A percentile compares a stretch with the other conserved stretches of the same genome.
Evolutionary conservation across 2,113 vertebrate genomes (phyloP).

Genomic region (Propithecus coquereli): DNA sequence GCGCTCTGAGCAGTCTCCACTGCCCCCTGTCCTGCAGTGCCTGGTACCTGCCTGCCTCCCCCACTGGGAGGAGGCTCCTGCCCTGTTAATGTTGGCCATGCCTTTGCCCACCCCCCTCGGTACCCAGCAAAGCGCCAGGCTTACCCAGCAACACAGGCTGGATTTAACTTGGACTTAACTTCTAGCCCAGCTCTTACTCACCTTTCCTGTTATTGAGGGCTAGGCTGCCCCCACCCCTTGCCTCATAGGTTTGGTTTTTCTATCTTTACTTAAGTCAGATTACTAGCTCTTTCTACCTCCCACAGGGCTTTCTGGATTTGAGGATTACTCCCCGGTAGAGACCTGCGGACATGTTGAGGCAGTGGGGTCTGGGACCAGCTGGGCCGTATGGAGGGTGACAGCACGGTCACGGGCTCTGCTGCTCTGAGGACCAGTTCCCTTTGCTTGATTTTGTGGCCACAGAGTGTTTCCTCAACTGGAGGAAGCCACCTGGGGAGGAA

Average conservation of each 20-base stretch:
- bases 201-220: neutral
- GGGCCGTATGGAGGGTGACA: neutral
- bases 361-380: neutral
- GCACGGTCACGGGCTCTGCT: neutral
- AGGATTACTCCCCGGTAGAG: neutral
- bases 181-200: neutral
- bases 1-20: fast-evolving
- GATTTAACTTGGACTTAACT: neutral
- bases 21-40: neutral
- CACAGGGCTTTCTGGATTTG: neutral
- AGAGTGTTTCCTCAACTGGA: neutral
- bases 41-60: neutral
- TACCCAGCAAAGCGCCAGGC: neutral
- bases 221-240: neutral
- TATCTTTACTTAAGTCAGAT: neutral
- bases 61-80: neutral
- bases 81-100: neutral
- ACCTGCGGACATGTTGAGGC: neutral
- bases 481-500: neutral
- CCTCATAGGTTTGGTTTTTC: neutral
- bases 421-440: neutral
- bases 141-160: fast-evolving
- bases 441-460: too few species aligned
- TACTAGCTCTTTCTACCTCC: neutral
- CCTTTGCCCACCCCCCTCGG: neutral